These are phyloP conservation scores for Xiphophorus couchianus DNA, from an alignment of 2,113 vertebrate species.

Conservation along the genomic window DNA sequence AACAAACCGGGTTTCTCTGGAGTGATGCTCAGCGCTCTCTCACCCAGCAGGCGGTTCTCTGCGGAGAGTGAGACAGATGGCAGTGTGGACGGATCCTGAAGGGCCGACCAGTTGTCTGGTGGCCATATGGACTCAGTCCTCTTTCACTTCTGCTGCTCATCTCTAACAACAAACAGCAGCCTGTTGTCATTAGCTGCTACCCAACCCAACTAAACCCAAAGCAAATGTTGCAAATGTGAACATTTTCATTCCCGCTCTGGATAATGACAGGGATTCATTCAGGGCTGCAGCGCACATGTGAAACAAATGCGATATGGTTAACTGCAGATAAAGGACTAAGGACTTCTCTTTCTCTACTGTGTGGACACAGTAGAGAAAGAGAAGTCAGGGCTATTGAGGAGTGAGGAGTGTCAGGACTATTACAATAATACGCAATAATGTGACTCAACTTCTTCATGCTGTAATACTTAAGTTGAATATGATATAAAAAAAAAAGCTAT, in stretches of 20 bases:
- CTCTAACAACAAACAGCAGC: not conserved
- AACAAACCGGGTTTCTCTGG: not conserved
- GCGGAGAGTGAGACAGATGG: conserved; percentile 4
- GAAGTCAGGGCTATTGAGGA: no score
- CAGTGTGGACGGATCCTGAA: not conserved
- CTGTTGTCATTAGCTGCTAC: not conserved
- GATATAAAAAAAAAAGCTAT: no score
- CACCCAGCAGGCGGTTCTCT: not conserved
- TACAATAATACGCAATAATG: not conserved
- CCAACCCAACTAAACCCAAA: not conserved
- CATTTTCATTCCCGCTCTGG: not conserved
- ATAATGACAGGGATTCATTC: not conserved
- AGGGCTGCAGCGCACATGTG: not conserved
- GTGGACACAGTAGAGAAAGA: no score
- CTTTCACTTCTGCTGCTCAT: not conserved
- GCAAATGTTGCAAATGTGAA: not conserved
- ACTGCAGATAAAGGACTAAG: not conserved
- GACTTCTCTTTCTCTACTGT: no score
- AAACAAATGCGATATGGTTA: not conserved
- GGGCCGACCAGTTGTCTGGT: conserved; percentile 3
- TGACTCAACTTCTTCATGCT: no score
- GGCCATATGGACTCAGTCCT: conserved; percentile 7
- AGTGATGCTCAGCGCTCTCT: not conserved
- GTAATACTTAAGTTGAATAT: no score
- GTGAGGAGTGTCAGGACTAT: not conserved